A percentile compares a stretch with the other conserved stretches of the same genome.
phyloP scores from a whole-genome alignment of 2,888 invertebrate species.

The Limnephilus lunatus region DNA sequence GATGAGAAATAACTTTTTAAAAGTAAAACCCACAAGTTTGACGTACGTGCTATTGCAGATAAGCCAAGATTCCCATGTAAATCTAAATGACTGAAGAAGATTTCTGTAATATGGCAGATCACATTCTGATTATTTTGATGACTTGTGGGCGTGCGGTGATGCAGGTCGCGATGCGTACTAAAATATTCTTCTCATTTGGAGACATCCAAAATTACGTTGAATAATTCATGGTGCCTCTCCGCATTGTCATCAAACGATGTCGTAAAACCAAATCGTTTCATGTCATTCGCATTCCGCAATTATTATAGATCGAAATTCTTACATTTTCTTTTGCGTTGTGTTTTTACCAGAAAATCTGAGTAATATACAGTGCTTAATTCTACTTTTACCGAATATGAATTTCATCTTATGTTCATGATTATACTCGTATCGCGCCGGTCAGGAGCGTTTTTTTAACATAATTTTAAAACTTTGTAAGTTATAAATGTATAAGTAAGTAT shows the following conservation, averaged over 20 bases:
- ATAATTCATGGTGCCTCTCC: slow-evolving; percentile 40
- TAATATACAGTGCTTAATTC: background rate
- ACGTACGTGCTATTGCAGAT: background rate
- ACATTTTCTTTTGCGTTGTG: background rate
- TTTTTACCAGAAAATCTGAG: background rate
- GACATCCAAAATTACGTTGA: slow-evolving; percentile 38
- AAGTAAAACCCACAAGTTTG: no score
- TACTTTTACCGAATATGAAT: no score
- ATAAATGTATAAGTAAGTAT: no score
- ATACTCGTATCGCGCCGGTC: no score
- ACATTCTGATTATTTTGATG: slow-evolving; percentile 25
- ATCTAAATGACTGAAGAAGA: background rate
- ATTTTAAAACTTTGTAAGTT: no score
- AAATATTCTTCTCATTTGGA: slow-evolving; percentile 43
- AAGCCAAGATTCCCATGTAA: background rate
- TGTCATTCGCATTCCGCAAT: slow-evolving; percentile 18
- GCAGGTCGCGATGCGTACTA: slow-evolving; percentile 36
- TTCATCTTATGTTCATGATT: no score
- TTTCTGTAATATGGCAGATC: slow-evolving; percentile 5
- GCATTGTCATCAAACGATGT: slow-evolving; percentile 45
- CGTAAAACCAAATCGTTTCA: slow-evolving; percentile 42
- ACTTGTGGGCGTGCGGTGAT: background rate
- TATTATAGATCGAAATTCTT: background rate
- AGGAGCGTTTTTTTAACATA: no score
- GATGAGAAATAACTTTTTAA: background rate